These are phyloP conservation scores for Sander lucioperca DNA, from an alignment of 2,113 vertebrate genomes.

Conservation along the genomic window DNA sequence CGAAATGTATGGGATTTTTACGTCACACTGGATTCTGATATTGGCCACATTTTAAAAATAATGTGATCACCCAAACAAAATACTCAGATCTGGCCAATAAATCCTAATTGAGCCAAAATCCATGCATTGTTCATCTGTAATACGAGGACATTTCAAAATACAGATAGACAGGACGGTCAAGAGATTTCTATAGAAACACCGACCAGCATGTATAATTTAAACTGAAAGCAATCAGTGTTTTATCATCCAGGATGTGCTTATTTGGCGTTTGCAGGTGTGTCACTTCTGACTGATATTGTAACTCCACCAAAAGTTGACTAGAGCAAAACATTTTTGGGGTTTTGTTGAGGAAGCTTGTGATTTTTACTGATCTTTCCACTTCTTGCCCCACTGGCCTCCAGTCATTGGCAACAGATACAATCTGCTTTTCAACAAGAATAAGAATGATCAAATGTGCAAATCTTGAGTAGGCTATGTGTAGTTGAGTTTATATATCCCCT, in stretches of 20 bases:
- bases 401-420: not conserved
- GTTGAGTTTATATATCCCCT: no score
- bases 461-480: not conserved
- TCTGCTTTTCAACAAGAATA: not conserved
- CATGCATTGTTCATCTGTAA: not conserved
- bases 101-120: not conserved
- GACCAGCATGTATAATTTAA: not conserved
- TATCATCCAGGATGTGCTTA: not conserved
- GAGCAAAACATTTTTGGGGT: not conserved
- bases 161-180: not conserved
- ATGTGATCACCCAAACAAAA: no score
- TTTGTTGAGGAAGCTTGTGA: not conserved
- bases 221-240: not conserved
- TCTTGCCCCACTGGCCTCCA: not conserved
- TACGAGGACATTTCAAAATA: not conserved
- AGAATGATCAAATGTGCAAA: not conserved
- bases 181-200: not conserved
- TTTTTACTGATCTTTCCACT: conserved; percentile 12
- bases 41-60: no score
- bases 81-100: no score
- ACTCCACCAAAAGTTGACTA: conserved; percentile 25
- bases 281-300: not conserved
- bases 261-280: not conserved
- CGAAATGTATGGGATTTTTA: no score
- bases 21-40: no score